These are phyloP conservation scores for Elephas maximus DNA, from an alignment of 2,113 vertebrate genomes.

Conservation along the genomic window DNA sequence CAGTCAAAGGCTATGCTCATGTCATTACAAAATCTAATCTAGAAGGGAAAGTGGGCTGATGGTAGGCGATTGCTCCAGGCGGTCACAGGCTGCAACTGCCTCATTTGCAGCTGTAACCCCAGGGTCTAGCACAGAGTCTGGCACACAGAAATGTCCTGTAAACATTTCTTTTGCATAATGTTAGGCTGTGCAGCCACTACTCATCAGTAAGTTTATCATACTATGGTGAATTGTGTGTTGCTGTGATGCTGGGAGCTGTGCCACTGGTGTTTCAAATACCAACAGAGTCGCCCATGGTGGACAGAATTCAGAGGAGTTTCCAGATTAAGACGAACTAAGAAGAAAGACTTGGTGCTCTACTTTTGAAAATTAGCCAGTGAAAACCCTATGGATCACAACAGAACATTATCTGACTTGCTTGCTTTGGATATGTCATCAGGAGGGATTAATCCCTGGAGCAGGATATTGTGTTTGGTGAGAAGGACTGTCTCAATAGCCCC, in stretches of 20 bases:
- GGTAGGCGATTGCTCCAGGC: too few species aligned
- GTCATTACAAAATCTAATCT: background rate
- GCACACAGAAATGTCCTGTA: background rate
- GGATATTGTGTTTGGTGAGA: too few species aligned
- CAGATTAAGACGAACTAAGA: background rate
- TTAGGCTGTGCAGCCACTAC: background rate
- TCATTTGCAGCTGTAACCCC: background rate
- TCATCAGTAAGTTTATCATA: background rate
- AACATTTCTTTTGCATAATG: background rate
- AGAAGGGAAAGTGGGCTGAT: accelerated
- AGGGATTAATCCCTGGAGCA: too few species aligned
- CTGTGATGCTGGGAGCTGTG: background rate
- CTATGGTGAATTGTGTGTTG: background rate
- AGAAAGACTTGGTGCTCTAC: too few species aligned
- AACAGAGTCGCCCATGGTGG: background rate
- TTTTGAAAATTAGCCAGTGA: too few species aligned
- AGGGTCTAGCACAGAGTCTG: background rate
- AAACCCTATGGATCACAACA: too few species aligned
- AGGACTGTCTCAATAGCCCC: too few species aligned
- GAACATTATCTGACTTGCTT: too few species aligned
- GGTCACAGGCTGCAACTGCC: background rate
- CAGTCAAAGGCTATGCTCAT: background rate
- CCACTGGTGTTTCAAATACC: background rate
- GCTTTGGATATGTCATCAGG: too few species aligned
- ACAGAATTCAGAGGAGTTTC: background rate